Evolutionary conservation across 2,797 vertebrate genomes (phyloP).

Genomic region (Anolis apletophallus): DNA sequence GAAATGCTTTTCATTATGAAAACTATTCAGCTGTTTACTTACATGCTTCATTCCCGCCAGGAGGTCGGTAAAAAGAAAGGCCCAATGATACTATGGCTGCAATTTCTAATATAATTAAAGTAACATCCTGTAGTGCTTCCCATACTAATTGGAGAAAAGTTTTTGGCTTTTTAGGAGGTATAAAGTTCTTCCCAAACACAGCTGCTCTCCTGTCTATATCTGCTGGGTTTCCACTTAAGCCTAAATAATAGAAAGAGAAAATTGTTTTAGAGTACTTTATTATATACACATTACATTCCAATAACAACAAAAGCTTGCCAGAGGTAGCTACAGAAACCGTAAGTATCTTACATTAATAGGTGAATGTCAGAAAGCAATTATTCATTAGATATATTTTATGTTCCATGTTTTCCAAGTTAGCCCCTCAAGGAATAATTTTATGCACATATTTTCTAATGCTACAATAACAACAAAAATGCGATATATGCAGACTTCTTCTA

Average conservation of each 20-base stretch:
- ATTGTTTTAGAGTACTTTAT: constrained; percentile 25
- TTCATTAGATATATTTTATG: neutral
- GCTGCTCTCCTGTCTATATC: constrained; percentile 97
- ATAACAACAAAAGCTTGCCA: constrained; percentile 9
- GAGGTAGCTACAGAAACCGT: constrained; percentile 15
- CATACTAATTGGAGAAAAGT: constrained; percentile 99
- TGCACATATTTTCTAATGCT: neutral
- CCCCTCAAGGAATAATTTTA: too few relatives aligned
- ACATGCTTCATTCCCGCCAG: constrained; percentile 89
- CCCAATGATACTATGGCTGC: constrained; percentile 99
- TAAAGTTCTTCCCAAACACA: constrained; percentile 95
- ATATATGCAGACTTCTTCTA: neutral
- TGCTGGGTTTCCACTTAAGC: constrained; percentile 94
- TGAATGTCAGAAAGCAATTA: neutral
- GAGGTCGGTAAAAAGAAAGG: constrained; percentile 99
- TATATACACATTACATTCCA: constrained; percentile 1
- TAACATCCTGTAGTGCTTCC: constrained; percentile 99
- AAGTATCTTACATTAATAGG: neutral
- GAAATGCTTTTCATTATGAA: neutral
- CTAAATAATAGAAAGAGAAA: constrained; percentile 76
- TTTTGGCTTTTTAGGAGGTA: constrained; percentile 99
- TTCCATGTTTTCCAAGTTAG: neutral
- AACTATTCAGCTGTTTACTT: constrained; percentile 74
- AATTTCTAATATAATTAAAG: constrained; percentile 99
- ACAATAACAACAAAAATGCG: neutral